A percentile compares a stretch with the other conserved stretches of the same genome.
Evolutionary conservation across 2,113 vertebrate genomes (phyloP).

Genomic region (Oplegnathus fasciatus): DNA sequence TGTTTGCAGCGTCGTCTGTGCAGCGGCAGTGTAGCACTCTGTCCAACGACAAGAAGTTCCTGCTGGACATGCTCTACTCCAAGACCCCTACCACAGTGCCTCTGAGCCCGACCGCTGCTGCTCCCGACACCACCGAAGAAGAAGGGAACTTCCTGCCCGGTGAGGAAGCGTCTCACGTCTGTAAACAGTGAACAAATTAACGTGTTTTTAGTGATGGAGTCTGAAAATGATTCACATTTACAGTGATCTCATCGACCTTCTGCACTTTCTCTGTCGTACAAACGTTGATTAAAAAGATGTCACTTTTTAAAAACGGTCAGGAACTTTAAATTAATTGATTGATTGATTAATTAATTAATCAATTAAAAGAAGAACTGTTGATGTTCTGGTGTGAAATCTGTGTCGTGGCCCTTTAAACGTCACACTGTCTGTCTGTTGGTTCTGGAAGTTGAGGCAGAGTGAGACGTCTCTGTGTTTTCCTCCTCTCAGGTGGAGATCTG

Average conservation of each 20-base stretch:
- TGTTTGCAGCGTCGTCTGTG: not conserved
- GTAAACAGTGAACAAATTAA: not conserved
- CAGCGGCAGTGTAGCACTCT: slow-evolving; percentile 82
- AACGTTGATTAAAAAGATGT: too few relatives aligned
- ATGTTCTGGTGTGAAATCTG: too few relatives aligned
- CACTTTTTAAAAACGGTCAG: too few relatives aligned
- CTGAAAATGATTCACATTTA: too few relatives aligned
- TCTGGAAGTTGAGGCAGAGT: not conserved
- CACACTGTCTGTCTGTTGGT: too few relatives aligned
- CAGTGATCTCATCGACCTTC: too few relatives aligned
- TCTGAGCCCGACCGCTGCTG: slow-evolving; percentile 16
- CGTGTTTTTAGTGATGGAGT: too few relatives aligned
- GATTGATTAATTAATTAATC: too few relatives aligned
- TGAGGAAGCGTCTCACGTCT: slow-evolving; percentile 15
- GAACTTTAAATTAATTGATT: too few relatives aligned
- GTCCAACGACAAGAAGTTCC: slow-evolving; percentile 84
- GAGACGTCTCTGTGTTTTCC: not conserved
- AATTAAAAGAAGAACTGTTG: too few relatives aligned
- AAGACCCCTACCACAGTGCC: slow-evolving; percentile 62
- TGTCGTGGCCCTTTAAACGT: too few relatives aligned
- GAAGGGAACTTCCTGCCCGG: not conserved
- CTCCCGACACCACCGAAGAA: slow-evolving; percentile 22
- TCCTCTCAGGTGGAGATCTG: slow-evolving; percentile 44
- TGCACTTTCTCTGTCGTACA: too few relatives aligned
- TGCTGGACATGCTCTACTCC: slow-evolving; percentile 87